Conservation (phyloP, 2,113 vertebrate species). For the Eptesicus fuscus region DNA sequence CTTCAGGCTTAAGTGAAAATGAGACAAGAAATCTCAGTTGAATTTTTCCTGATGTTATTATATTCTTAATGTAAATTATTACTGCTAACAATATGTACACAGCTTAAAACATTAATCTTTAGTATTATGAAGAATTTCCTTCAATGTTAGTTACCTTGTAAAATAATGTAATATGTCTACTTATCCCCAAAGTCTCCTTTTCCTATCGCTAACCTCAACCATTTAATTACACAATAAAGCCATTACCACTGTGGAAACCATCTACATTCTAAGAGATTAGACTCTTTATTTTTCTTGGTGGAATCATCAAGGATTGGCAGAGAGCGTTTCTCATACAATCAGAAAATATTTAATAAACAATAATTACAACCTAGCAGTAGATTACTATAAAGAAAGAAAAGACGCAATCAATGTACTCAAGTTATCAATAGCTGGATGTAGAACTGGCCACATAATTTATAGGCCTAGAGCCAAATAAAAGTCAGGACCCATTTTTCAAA, state of each 20-base stretch:
- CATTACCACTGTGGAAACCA: background rate
- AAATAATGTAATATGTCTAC: background rate
- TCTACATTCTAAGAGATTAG: background rate
- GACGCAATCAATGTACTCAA: background rate
- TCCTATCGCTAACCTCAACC: background rate
- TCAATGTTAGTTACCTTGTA: constrained; percentile 6
- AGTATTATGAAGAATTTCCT: constrained; percentile 13
- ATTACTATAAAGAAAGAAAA: background rate
- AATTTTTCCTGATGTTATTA: constrained; percentile 44
- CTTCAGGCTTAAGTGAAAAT: constrained; percentile 72
- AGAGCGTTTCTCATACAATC: background rate
- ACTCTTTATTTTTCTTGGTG: background rate
- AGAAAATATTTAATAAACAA: constrained; percentile 14
- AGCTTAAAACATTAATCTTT: constrained; percentile 70
- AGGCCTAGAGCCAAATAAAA: background rate
- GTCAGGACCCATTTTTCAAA: background rate
- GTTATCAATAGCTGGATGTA: background rate
- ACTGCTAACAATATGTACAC: constrained; percentile 44
- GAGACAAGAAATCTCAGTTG: constrained; percentile 71
- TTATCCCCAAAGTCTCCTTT: constrained; percentile 46
- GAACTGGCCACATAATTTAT: background rate
- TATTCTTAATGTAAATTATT: constrained; percentile 67
- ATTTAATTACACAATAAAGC: background rate
- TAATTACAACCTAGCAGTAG: background rate
- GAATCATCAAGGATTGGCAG: background rate